Evolutionary conservation across 2,888 invertebrate genomes (phyloP).

Genomic region (Hedychridium roseum): DNA sequence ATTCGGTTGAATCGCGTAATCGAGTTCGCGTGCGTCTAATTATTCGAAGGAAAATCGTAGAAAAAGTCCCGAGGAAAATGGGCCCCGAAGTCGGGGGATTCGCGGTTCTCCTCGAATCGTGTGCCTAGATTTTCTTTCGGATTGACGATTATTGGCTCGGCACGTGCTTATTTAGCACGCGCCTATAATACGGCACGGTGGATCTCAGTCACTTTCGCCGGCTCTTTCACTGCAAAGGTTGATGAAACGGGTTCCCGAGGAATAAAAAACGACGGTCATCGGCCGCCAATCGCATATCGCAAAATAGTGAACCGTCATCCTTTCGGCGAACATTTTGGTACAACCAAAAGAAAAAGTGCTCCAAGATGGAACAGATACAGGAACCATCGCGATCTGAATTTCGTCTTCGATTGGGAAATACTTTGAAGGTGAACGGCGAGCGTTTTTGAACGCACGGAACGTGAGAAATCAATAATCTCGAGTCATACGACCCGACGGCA

Average conservation of each 20-base stretch:
- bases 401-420: too few relatives aligned
- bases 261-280: slow-evolving; percentile 13
- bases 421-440: too few relatives aligned
- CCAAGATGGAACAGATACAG: too few relatives aligned
- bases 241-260: slow-evolving; percentile 22
- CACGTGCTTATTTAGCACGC: slow-evolving; percentile 6
- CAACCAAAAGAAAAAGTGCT: too few relatives aligned
- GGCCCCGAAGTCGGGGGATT: too few relatives aligned
- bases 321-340: too few relatives aligned
- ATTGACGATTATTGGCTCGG: neutral
- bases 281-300: slow-evolving; percentile 19
- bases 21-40: slow-evolving; percentile 36
- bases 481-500: too few relatives aligned
- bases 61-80: neutral
- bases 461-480: too few relatives aligned
- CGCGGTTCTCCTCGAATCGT: too few relatives aligned
- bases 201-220: slow-evolving; percentile 21
- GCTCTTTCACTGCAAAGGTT: slow-evolving; percentile 30
- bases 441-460: too few relatives aligned
- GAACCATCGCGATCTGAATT: too few relatives aligned
- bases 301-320: slow-evolving; percentile 6
- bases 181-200: slow-evolving; percentile 2
- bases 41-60: slow-evolving; percentile 8
- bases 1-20: slow-evolving; percentile 32
- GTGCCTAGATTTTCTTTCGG: too few relatives aligned